A percentile compares a stretch with the other conserved stretches of the same genome.
phyloP scores from a whole-genome alignment of 2,888 invertebrate genomes.

The Diploptera punctata region DNA sequence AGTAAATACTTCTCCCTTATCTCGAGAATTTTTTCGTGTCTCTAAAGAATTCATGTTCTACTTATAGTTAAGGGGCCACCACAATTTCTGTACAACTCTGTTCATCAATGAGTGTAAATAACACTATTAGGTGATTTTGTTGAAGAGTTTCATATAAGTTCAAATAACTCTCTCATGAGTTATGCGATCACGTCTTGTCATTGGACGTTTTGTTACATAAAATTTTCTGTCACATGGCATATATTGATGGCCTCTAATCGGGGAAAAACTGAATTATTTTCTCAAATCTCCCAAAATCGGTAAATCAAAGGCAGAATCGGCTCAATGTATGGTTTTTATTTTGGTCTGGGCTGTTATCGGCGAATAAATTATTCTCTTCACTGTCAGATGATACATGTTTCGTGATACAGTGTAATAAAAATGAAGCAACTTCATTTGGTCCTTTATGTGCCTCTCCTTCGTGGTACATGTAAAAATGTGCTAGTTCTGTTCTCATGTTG shows the following conservation, averaged over 20 bases:
- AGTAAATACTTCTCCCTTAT: no score
- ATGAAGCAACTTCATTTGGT: background rate
- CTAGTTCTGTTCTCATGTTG: background rate
- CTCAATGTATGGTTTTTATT: background rate
- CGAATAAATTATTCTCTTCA: background rate
- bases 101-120: no score
- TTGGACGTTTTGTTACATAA: background rate
- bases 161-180: no score
- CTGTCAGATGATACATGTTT: background rate
- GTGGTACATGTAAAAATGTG: no score
- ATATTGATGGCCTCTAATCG: background rate
- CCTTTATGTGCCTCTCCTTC: background rate
- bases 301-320: conserved; percentile 2
- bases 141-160: no score
- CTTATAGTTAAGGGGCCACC: no score
- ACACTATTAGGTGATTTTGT: no score
- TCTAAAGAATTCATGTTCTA: no score
- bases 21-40: no score
- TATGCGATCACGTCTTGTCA: background rate
- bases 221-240: background rate
- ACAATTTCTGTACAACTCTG: no score
- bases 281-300: background rate
- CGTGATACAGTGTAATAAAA: conserved; percentile 2
- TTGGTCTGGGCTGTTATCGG: background rate
- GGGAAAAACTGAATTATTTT: background rate